Percentiles rank a stretch among this genome's conserved stretches.
Evolutionary conservation across 2,113 vertebrate genomes (phyloP).

Genomic region (Puma concolor): DNA sequence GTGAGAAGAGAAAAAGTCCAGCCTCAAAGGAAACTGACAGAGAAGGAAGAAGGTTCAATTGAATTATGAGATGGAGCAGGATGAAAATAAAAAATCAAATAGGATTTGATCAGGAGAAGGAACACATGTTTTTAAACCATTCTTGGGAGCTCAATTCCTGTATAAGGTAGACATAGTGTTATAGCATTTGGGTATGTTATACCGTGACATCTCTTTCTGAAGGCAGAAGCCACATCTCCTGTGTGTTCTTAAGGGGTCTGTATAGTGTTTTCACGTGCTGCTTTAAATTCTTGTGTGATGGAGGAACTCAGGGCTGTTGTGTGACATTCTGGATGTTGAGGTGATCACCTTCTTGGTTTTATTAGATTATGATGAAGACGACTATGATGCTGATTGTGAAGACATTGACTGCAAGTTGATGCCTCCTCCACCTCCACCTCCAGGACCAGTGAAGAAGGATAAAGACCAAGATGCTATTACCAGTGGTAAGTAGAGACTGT

Average conservation of each 20-base stretch:
- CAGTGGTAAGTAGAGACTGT: conserved; percentile 86
- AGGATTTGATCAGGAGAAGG: neutral
- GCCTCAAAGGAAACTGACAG: neutral
- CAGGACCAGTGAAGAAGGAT: conserved; percentile 91
- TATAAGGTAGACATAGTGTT: neutral
- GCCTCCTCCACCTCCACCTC: conserved; percentile 96
- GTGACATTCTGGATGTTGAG: conserved; percentile 40
- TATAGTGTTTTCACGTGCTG: neutral
- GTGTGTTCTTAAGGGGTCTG: conserved; percentile 18
- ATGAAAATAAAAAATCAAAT: conserved; percentile 33
- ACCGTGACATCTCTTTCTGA: neutral
- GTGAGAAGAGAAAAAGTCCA: conserved; percentile 15
- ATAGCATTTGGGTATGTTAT: neutral
- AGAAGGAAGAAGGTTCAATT: conserved; percentile 17
- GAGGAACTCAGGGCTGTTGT: neutral
- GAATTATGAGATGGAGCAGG: conserved; percentile 3
- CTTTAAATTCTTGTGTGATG: conserved; percentile 46
- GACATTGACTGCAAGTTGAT: conserved; percentile 98
- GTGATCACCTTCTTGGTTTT: conserved; percentile 45
- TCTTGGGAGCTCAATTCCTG: neutral
- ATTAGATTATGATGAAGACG: conserved; percentile 94
- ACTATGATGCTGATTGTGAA: conserved; percentile 98
- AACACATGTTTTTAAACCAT: neutral
- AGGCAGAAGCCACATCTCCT: neutral
- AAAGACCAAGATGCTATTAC: conserved; percentile 87